Conservation (phyloP, 2,113 vertebrate genomes). For the Todiramphus saurophagus region DNA sequence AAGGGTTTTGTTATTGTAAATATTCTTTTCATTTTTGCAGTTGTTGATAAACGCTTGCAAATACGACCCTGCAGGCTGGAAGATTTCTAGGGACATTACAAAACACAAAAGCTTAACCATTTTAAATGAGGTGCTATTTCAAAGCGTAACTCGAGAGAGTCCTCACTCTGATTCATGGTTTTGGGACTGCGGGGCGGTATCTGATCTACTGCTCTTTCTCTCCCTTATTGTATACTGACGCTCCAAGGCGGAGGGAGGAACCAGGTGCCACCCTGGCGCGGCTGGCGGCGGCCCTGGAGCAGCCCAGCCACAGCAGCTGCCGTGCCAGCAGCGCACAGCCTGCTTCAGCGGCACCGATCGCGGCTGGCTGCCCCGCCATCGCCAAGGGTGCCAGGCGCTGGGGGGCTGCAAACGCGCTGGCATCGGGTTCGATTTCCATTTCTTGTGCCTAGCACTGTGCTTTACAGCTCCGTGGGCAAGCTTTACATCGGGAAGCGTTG, state of each 20-base stretch:
- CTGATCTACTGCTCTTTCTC: neutral
- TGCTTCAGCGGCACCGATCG: neutral
- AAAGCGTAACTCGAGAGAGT: neutral
- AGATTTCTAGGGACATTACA: neutral
- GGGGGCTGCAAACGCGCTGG: accelerated
- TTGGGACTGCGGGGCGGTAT: neutral
- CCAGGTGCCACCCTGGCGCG: neutral
- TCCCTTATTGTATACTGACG: neutral
- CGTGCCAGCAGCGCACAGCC: accelerated
- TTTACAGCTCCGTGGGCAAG: neutral
- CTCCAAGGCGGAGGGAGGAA: neutral
- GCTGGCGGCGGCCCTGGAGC: neutral
- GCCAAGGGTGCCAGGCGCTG: neutral
- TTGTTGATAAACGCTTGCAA: neutral
- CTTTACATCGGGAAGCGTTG: accelerated
- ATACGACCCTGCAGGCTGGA: neutral
- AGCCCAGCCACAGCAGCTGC: neutral
- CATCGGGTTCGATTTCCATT: neutral
- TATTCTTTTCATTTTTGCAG: neutral
- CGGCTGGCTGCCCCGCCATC: neutral
- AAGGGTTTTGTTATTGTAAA: neutral
- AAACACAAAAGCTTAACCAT: neutral
- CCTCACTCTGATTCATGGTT: neutral
- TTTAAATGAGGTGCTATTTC: neutral
- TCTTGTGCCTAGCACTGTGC: neutral